These are phyloP conservation scores for Drosophila pallidifrons DNA, from an alignment of 1,140 invertebrate genomes.

Conservation along the genomic window DNA sequence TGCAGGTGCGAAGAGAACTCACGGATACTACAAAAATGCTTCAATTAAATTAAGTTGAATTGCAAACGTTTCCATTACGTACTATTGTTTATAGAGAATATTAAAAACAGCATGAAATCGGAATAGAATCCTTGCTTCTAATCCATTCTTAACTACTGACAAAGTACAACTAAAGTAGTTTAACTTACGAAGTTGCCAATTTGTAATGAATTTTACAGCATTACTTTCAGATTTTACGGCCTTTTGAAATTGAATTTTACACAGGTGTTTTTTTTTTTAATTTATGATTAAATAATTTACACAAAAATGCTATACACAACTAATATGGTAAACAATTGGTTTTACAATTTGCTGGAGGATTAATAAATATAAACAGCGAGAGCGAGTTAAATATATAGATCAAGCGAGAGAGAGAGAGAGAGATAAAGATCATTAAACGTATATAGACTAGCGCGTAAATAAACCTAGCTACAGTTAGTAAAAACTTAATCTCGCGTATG, in stretches of 20 bases:
- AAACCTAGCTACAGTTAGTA: conserved; percentile 71
- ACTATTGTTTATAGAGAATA: neutral
- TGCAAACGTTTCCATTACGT: too few relatives aligned
- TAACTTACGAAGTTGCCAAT: too few relatives aligned
- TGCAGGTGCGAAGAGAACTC: neutral
- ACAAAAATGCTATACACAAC: conserved; percentile 63
- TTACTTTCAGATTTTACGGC: neutral
- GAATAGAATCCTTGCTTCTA: neutral
- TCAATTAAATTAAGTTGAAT: too few relatives aligned
- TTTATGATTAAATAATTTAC: conserved; percentile 75
- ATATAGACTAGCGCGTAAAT: conserved; percentile 76
- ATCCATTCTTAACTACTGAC: neutral
- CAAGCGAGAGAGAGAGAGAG: conserved; percentile 12
- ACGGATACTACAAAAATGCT: neutral
- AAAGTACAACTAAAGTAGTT: too few relatives aligned
- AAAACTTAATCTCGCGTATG: conserved; percentile 78
- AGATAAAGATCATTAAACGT: conserved; percentile 61
- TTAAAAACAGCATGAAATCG: neutral
- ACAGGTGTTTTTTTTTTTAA: conserved; percentile 37
- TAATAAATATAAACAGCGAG: conserved; percentile 64
- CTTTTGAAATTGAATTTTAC: neutral
- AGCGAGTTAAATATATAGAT: conserved; percentile 10
- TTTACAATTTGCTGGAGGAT: conserved; percentile 31
- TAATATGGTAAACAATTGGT: conserved; percentile 33
- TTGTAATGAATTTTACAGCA: neutral